phyloP scores from a whole-genome alignment of 2,113 vertebrate genomes.

The Camelus dromedarius region DNA sequence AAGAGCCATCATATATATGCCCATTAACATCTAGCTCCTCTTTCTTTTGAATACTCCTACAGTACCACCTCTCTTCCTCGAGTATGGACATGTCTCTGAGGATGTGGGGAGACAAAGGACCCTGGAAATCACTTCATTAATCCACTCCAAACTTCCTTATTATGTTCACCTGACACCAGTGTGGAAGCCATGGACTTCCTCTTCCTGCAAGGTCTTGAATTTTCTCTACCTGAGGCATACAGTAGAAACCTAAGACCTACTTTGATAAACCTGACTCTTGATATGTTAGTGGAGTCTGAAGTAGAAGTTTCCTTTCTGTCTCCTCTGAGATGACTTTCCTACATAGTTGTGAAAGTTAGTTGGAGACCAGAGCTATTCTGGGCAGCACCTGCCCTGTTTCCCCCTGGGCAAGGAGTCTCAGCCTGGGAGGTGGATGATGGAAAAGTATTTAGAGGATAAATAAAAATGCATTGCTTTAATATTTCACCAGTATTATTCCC shows the following conservation, averaged over 20 bases:
- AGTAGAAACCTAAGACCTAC: background rate
- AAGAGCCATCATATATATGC: background rate
- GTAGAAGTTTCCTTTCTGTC: background rate
- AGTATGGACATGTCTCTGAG: background rate
- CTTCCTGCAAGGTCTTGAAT: background rate
- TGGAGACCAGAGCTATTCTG: background rate
- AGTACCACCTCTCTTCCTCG: background rate
- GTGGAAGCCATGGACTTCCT: background rate
- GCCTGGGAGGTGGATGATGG: background rate
- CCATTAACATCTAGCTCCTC: background rate
- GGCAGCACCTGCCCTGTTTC: background rate
- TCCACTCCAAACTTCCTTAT: background rate
- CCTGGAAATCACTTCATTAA: background rate
- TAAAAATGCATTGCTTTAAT: conserved; percentile 20
- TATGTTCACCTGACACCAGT: accelerated
- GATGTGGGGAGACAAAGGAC: background rate
- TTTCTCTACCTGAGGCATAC: background rate
- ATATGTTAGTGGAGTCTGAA: background rate
- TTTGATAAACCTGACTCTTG: background rate
- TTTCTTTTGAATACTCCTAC: background rate
- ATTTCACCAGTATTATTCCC: background rate
- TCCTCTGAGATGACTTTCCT: background rate
- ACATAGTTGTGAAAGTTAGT: background rate
- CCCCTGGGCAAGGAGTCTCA: background rate
- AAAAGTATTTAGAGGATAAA: background rate